phyloP scores from a whole-genome alignment of 2,888 invertebrate genomes.

The Ditylenchus weischeri region DNA sequence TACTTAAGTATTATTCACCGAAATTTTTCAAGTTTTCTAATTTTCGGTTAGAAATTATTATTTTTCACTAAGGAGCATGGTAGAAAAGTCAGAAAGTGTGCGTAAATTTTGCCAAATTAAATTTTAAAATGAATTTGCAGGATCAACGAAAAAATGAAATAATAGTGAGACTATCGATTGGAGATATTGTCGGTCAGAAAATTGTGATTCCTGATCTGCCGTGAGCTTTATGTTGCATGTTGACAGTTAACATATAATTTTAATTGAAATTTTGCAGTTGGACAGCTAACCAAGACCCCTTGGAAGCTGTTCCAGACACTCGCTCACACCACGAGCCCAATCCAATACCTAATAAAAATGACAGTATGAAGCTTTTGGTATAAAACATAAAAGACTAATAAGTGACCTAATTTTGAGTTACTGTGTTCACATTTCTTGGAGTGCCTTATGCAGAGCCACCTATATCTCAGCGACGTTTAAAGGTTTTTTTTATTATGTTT shows the following conservation, averaged over 20 bases:
- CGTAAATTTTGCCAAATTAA: no score
- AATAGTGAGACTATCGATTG: conserved; percentile 43
- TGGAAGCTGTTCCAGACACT: conserved; percentile 39
- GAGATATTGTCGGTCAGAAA: conserved; percentile 49
- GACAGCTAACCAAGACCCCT: conserved; percentile 50
- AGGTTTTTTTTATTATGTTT: conserved; percentile 36
- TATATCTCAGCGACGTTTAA: conserved; percentile 70
- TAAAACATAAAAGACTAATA: no score
- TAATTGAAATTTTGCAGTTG: conserved; percentile 25
- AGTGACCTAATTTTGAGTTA: conserved; percentile 61
- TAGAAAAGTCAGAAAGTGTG: no score
- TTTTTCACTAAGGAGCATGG: no score
- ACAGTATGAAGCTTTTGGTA: conserved; percentile 45
- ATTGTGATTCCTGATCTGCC: conserved; percentile 43
- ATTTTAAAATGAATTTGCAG: conserved; percentile 9
- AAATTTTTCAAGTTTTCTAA: no score
- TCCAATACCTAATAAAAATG: conserved; percentile 50
- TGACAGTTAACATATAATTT: no score
- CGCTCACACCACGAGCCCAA: conserved; percentile 43
- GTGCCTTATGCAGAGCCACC: conserved; percentile 92
- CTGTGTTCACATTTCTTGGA: conserved; percentile 75
- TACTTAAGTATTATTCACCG: no score
- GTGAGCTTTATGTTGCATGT: no score
- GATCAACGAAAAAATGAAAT: conserved; percentile 21
- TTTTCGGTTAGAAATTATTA: no score